These are phyloP conservation scores for Ips nitidus DNA, from an alignment of 1,140 invertebrate species.

Conservation along the genomic window DNA sequence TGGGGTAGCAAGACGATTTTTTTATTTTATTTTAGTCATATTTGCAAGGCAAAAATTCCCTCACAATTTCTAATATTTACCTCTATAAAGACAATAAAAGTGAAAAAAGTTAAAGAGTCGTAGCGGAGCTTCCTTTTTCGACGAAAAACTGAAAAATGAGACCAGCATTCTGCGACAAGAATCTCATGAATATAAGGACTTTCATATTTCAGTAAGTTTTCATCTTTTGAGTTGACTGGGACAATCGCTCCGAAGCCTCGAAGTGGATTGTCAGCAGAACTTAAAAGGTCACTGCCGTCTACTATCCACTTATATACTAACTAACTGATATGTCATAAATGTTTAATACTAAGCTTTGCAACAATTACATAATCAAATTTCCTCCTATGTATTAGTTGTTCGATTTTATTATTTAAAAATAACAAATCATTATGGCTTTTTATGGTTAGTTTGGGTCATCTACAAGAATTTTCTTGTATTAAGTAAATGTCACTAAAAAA, in stretches of 20 bases:
- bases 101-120: conserved; percentile 16
- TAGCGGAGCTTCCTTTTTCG: conserved; percentile 15
- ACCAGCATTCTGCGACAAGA: conserved; percentile 21
- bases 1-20: conserved; percentile 7
- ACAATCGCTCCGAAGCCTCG: conserved; percentile 29
- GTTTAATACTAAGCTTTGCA: too few relatives aligned
- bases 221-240: conserved; percentile 25
- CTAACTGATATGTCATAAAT: too few relatives aligned
- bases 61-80: conserved; percentile 31
- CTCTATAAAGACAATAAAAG: conserved; percentile 32
- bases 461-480: too few relatives aligned
- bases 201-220: conserved; percentile 35
- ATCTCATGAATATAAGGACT: conserved; percentile 30
- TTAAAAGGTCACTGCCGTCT: conserved; percentile 23
- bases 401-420: too few relatives aligned
- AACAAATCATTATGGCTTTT: too few relatives aligned
- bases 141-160: conserved; percentile 20
- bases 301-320: not conserved
- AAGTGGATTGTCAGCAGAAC: conserved; percentile 24
- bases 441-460: too few relatives aligned
- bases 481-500: too few relatives aligned
- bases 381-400: too few relatives aligned
- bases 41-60: conserved; percentile 30
- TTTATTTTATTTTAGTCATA: conserved; percentile 31
- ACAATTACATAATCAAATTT: too few relatives aligned